Conservation (phyloP, 2,113 vertebrate genomes). For the Burhinus oedicnemus region DNA sequence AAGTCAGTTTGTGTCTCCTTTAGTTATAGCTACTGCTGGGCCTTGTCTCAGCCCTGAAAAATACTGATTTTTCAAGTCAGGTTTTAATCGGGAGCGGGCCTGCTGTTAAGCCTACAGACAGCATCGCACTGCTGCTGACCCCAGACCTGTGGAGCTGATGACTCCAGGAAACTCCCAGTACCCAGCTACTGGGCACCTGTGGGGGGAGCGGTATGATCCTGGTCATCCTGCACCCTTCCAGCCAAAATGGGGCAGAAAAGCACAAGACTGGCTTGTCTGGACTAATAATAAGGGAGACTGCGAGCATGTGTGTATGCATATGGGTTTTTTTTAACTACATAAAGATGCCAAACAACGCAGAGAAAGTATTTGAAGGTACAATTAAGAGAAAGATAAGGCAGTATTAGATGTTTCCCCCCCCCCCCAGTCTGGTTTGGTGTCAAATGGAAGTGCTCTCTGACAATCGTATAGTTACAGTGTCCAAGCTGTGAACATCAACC, state of each 20-base stretch:
- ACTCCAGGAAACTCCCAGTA: neutral
- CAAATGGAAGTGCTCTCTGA: neutral
- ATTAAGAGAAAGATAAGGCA: neutral
- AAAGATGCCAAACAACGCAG: too few relatives aligned
- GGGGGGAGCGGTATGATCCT: too few relatives aligned
- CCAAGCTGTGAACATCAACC: neutral
- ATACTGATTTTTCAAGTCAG: neutral
- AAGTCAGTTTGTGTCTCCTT: neutral
- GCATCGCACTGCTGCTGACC: neutral
- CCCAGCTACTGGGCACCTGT: neutral
- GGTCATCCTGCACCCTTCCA: neutral
- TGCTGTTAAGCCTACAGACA: too few relatives aligned
- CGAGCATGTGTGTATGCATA: accelerated
- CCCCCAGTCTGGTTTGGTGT: neutral
- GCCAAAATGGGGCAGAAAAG: neutral
- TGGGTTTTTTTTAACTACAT: neutral
- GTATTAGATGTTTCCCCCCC: too few relatives aligned
- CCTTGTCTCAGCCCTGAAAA: neutral
- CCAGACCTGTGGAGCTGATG: neutral
- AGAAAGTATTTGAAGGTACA: neutral
- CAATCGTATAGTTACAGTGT: accelerated
- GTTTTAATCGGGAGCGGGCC: neutral
- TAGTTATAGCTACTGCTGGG: neutral
- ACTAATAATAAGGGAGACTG: neutral
- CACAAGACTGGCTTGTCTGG: neutral